Evolutionary conservation across 2,888 invertebrate species (phyloP).

Genomic region (Anarsia innoxiella): DNA sequence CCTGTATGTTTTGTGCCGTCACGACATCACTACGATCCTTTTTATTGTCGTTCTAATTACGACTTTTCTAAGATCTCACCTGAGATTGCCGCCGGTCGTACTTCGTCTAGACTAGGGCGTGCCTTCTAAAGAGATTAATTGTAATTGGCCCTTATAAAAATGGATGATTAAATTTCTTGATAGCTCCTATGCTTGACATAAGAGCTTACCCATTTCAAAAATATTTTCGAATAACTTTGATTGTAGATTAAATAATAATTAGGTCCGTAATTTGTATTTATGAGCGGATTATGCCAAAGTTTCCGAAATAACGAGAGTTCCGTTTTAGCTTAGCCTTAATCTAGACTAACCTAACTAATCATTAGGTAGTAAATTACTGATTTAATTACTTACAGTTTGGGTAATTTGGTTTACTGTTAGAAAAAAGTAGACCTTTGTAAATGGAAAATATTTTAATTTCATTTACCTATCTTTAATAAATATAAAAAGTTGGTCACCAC

Average conservation of each 20-base stretch:
- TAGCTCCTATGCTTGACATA: conserved; percentile 27
- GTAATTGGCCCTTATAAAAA: conserved; percentile 54
- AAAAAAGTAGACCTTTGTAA: too few relatives aligned
- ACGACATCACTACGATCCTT: too few relatives aligned
- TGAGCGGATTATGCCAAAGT: conserved; percentile 18
- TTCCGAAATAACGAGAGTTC: conserved; percentile 16
- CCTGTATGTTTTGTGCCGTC: too few relatives aligned
- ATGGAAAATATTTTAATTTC: too few relatives aligned
- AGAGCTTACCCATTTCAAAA: conserved; percentile 5
- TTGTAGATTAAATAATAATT: conserved; percentile 10
- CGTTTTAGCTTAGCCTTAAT: conserved; percentile 13
- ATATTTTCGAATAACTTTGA: conserved; percentile 6
- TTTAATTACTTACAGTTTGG: too few relatives aligned
- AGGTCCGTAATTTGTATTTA: conserved; percentile 10
- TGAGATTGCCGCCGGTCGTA: too few relatives aligned
- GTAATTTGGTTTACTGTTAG: too few relatives aligned
- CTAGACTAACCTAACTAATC: too few relatives aligned
- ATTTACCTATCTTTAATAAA: too few relatives aligned
- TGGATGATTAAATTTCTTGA: conserved; percentile 57
- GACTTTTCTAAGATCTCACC: conserved; percentile 59
- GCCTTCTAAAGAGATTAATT: conserved; percentile 67
- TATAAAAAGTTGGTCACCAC: too few relatives aligned
- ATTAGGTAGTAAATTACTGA: too few relatives aligned
- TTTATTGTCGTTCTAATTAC: conserved; percentile 67
- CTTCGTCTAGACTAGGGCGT: conserved; percentile 34